Evolutionary conservation across 1,140 invertebrate species (phyloP).

Genomic region (Drosophila tani): DNA sequence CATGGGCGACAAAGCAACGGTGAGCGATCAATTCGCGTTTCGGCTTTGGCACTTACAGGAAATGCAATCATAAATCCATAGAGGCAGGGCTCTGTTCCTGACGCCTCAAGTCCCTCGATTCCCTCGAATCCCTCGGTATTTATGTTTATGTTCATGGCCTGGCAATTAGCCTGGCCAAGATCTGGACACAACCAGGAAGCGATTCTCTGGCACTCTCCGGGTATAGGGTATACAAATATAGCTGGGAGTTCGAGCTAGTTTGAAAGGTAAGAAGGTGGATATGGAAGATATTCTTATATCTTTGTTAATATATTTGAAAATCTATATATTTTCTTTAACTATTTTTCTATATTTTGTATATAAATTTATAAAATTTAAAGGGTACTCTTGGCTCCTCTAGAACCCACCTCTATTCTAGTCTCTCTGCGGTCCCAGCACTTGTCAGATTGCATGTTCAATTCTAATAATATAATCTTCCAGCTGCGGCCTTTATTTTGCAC

Average conservation of each 20-base stretch:
- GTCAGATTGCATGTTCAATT: conserved; percentile 84
- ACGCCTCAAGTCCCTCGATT: neutral
- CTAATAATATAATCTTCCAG: conserved; percentile 81
- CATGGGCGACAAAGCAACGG: conserved; percentile 61
- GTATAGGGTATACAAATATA: conserved; percentile 20
- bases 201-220: conserved; percentile 13
- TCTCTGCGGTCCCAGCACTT: conserved; percentile 60
- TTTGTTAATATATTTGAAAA: too few relatives aligned
- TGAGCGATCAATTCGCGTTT: conserved; percentile 38
- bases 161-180: conserved; percentile 71
- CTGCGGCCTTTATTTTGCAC: conserved; percentile 43
- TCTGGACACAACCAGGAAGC: conserved; percentile 68
- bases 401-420: too few relatives aligned
- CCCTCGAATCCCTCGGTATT: conserved; percentile 4
- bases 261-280: neutral
- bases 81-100: conserved; percentile 6
- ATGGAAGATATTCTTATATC: neutral
- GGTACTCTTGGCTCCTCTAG: neutral
- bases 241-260: neutral
- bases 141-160: conserved; percentile 50
- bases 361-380: neutral
- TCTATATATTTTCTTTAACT: too few relatives aligned
- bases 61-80: conserved; percentile 72
- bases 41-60: conserved; percentile 58
- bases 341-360: neutral